Evolutionary conservation across 2,113 vertebrate species (phyloP).

Genomic region (Indicator maculatus): DNA sequence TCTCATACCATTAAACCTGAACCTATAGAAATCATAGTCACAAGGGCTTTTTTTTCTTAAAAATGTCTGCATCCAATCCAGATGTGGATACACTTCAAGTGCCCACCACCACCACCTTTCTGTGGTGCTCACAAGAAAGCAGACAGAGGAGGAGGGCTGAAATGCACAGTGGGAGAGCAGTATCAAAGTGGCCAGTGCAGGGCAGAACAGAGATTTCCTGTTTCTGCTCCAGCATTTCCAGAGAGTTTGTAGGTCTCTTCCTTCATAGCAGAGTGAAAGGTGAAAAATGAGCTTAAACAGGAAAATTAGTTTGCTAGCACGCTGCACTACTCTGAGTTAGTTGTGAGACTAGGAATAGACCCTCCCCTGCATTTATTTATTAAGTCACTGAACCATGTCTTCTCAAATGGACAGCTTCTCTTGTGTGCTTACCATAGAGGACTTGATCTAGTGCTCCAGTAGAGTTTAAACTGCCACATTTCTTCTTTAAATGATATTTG

Average conservation of each 20-base stretch:
- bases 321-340: background rate
- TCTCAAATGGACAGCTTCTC: background rate
- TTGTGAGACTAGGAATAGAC: background rate
- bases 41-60: background rate
- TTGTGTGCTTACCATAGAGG: background rate
- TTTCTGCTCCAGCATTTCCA: background rate
- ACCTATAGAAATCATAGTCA: background rate
- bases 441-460: background rate
- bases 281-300: background rate
- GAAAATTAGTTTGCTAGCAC: background rate
- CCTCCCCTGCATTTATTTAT: background rate
- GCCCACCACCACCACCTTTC: background rate
- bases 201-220: background rate
- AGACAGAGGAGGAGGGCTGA: background rate
- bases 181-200: background rate
- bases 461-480: conserved; percentile 12
- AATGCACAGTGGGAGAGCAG: background rate
- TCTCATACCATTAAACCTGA: background rate
- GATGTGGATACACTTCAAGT: background rate
- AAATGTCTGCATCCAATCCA: background rate
- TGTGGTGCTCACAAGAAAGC: background rate
- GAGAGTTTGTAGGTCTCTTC: background rate
- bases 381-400: background rate
- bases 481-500: background rate
- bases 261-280: background rate